Conservation (phyloP, 2,797 vertebrate species). For the Enoplosus armatus region DNA sequence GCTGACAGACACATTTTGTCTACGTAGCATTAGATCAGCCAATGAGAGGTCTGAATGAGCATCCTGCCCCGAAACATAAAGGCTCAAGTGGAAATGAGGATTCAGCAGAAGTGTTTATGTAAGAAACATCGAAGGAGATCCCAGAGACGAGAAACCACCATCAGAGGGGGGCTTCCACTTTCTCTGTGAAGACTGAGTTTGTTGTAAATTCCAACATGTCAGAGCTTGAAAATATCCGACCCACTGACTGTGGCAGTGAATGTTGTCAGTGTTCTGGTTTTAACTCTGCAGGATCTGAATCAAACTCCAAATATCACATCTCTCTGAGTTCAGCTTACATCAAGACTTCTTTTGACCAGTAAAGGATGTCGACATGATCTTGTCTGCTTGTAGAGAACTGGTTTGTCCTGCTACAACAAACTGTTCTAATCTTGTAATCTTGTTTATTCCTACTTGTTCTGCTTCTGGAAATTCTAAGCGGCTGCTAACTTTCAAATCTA, state of each 20-base stretch:
- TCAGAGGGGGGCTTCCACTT: neutral
- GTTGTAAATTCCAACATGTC: neutral
- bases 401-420: neutral
- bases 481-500: neutral
- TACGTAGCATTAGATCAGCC: neutral
- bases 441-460: neutral
- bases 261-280: neutral
- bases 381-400: neutral
- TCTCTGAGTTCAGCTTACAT: neutral
- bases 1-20: neutral
- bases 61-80: neutral
- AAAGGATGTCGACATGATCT: neutral
- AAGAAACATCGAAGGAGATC: neutral
- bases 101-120: constrained; percentile 5
- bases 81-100: neutral
- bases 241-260: neutral
- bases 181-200: neutral
- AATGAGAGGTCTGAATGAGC: neutral
- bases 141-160: neutral
- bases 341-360: neutral
- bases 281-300: neutral
- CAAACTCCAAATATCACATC: neutral
- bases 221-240: neutral
- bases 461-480: neutral
- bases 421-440: neutral